Conservation (phyloP, 2,888 invertebrate genomes). For the Lissocephala sabroskyi region DNA sequence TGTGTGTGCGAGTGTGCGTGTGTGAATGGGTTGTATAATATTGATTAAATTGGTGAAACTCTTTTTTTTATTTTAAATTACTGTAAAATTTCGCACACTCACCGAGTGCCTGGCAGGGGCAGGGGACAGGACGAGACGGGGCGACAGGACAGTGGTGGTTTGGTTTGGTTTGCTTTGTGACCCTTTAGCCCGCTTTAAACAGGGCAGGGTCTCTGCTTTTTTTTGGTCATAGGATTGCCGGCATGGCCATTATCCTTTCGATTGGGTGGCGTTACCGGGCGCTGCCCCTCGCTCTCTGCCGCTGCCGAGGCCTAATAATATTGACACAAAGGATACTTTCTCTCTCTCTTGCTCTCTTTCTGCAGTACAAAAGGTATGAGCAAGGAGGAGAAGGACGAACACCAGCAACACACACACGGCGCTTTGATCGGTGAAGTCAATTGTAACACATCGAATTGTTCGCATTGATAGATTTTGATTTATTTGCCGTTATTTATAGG, state of each 20-base stretch:
- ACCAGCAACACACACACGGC: slow-evolving; percentile 19
- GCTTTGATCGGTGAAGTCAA: slow-evolving; percentile 71
- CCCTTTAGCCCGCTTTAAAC: no score
- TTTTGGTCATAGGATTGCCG: slow-evolving; percentile 40
- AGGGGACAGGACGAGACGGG: slow-evolving; percentile 2
- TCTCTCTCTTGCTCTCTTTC: slow-evolving; percentile 10
- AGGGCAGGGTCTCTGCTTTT: no score
- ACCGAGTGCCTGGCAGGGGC: no score
- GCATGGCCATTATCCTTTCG: slow-evolving; percentile 53
- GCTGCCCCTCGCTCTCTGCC: slow-evolving; percentile 25
- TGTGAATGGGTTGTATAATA: slow-evolving; percentile 59
- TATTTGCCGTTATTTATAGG: slow-evolving; percentile 72
- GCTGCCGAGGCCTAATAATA: slow-evolving; percentile 56
- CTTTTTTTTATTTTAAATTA: slow-evolving; percentile 63
- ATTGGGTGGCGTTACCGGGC: no score
- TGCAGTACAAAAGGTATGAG: slow-evolving; percentile 66
- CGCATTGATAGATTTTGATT: slow-evolving; percentile 71
- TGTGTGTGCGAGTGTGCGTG: slow-evolving; percentile 22
- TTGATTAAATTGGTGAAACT: slow-evolving; percentile 69
- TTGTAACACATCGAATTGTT: slow-evolving; percentile 72
- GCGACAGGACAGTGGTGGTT: slow-evolving; percentile 13
- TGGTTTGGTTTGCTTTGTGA: slow-evolving; percentile 10
- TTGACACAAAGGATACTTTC: slow-evolving; percentile 69
- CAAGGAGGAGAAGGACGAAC: slow-evolving; percentile 45
- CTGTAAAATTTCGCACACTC: slow-evolving; percentile 70